Evolutionary conservation across 2,113 vertebrate species (phyloP), one percentile per base, ranked within the genome.

Genomic region (Condylura cristata): DNA sequence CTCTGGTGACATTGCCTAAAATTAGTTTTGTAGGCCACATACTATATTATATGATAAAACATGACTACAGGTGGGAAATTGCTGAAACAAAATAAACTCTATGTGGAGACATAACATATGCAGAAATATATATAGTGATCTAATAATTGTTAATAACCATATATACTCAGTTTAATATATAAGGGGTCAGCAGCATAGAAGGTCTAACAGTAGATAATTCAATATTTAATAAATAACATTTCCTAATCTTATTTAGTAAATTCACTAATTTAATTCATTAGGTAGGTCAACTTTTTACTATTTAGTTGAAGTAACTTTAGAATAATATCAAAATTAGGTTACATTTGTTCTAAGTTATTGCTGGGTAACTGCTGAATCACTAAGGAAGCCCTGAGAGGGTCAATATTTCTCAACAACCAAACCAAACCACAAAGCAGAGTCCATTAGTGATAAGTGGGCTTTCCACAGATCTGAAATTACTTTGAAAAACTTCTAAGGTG

Each of bases 11-110:
- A 95, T 96, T 83, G 95, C 89, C 86, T 82, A 78, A 79, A 66
- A 85, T 76, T 75, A 85, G 32, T 91, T 17, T 90, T 94, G 89
- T 87, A 93, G 75, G 89, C 46, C 70, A 95, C n/a, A 93, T 87
- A 91, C 89, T 93, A 89, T 20, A 75, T 1, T 89, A 63, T 56
- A 51, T 95, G 53, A 86, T 93, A 96, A 96, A 95, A 91, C 1
- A 0, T 79, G 71, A 91, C 70, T 96, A 72, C 0, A 28, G 96
- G 94, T 80, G 96, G 89, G 97, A 97, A 86, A 91, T n/a, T 89
- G 78, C 56, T 97, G 94, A 98, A 30, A 79, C 71, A 88, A 79
- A 78, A 96, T 78, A 95, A 93, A 65, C 61, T 97, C 68, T 68
- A 56, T 97, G 86, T 75, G 60, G 60, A 95, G 91, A 84, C 89